phyloP scores from a whole-genome alignment of 2,113 vertebrate genomes.

The Lota lota region DNA sequence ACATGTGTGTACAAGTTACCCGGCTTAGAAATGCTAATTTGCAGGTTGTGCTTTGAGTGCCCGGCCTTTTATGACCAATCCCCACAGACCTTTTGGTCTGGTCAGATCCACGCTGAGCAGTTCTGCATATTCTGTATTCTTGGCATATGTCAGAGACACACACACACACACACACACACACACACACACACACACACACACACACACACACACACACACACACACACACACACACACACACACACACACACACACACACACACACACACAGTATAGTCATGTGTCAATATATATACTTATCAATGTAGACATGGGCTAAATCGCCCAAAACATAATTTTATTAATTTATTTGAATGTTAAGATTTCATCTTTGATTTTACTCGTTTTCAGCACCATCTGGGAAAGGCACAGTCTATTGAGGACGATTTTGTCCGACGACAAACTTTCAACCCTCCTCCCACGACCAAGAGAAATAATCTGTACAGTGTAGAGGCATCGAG shows the following conservation, averaged over 20 bases:
- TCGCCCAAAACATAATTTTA: conserved; percentile 47
- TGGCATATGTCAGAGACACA: conserved; percentile 68
- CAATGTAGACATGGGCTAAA: conserved; percentile 34
- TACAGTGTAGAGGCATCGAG: background rate
- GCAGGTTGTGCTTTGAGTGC: conserved; percentile 48
- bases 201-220: conserved; percentile 1
- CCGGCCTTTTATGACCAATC: conserved; percentile 17
- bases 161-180: conserved; percentile 36
- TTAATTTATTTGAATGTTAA: conserved; percentile 70
- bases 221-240: conserved; percentile 45
- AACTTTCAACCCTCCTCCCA: conserved; percentile 42
- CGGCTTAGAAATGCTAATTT: conserved; percentile 15
- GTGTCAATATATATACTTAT: conserved; percentile 58
- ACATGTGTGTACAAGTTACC: conserved; percentile 7
- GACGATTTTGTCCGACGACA: conserved; percentile 48
- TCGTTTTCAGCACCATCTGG: conserved; percentile 86
- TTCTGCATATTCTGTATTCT: conserved; percentile 77
- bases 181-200: conserved; percentile 20
- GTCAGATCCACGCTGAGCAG: conserved; percentile 72
- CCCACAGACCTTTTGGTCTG: conserved; percentile 74
- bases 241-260: conserved; percentile 32
- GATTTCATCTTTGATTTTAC: conserved; percentile 55
- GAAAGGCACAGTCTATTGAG: conserved; percentile 91
- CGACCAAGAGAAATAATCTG: background rate
- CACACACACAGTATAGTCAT: conserved; percentile 56